These are phyloP conservation scores for Drosophila pandora DNA, from an alignment of 1,140 invertebrate species.

Conservation along the genomic window DNA sequence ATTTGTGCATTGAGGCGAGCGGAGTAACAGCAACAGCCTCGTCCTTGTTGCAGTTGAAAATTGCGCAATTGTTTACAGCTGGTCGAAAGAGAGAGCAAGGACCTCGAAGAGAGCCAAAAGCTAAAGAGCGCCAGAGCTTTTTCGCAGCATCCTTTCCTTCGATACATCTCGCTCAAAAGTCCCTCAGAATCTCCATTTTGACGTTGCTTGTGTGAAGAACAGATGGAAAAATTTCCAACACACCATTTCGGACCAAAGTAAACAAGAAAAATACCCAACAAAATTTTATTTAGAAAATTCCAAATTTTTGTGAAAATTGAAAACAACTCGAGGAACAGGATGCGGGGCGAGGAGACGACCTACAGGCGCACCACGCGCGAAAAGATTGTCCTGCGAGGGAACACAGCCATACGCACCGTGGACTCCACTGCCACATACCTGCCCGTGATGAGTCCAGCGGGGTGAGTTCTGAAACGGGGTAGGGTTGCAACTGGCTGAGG, in stretches of 20 bases:
- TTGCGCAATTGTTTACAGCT: slow-evolving; percentile 64
- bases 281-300: slow-evolving; percentile 28
- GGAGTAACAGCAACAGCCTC: slow-evolving; percentile 38
- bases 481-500: background rate
- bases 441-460: slow-evolving; percentile 59
- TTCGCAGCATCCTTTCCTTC: slow-evolving; percentile 47
- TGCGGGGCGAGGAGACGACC: slow-evolving; percentile 77
- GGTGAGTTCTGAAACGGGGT: slow-evolving; percentile 50
- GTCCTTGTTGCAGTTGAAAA: slow-evolving; percentile 39
- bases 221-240: slow-evolving; percentile 59
- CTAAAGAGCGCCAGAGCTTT: slow-evolving; percentile 36
- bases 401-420: slow-evolving; percentile 81
- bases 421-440: slow-evolving; percentile 82
- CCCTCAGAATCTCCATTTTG: slow-evolving; percentile 49
- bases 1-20: slow-evolving; percentile 60
- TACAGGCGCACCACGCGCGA: slow-evolving; percentile 81
- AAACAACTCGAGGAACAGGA: slow-evolving; percentile 25
- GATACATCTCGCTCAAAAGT: slow-evolving; percentile 12
- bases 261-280: slow-evolving; percentile 46
- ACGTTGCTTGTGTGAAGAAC: slow-evolving; percentile 46
- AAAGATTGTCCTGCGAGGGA: slow-evolving; percentile 80
- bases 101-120: slow-evolving; percentile 27
- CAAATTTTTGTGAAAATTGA: slow-evolving; percentile 9
- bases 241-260: slow-evolving; percentile 45
- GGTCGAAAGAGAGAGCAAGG: slow-evolving; percentile 19